Evolutionary conservation across 2,797 vertebrate genomes (phyloP).

Genomic region (Girardinus metallicus): DNA sequence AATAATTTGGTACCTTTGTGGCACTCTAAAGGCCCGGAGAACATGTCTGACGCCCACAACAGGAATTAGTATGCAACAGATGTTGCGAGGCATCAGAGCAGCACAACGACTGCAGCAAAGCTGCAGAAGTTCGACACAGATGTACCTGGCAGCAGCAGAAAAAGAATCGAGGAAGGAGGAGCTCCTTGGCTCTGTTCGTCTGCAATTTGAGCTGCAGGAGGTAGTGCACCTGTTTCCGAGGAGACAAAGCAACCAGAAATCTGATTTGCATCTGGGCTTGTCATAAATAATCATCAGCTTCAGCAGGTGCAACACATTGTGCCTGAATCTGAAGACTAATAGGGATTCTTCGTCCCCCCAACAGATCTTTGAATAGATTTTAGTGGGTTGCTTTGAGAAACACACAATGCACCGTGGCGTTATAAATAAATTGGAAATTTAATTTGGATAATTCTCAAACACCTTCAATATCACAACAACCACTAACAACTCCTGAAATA

Average conservation of each 20-base stretch:
- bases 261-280: slow-evolving; percentile 22
- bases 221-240: slow-evolving; percentile 38
- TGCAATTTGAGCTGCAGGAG: slow-evolving; percentile 37
- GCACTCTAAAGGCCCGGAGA: slow-evolving; percentile 8
- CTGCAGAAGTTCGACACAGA: slow-evolving; percentile 49
- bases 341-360: not conserved
- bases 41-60: slow-evolving; percentile 32
- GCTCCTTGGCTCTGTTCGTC: slow-evolving; percentile 17
- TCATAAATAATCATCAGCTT: slow-evolving; percentile 34
- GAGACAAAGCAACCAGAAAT: slow-evolving; percentile 24
- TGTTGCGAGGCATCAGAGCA: slow-evolving; percentile 40
- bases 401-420: slow-evolving; percentile 18
- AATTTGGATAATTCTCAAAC: not conserved
- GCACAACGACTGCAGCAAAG: slow-evolving; percentile 44
- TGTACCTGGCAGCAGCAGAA: slow-evolving; percentile 39
- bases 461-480: not conserved
- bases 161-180: slow-evolving; percentile 11
- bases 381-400: slow-evolving; percentile 19
- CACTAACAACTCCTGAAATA: not conserved
- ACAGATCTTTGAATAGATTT: slow-evolving; percentile 7
- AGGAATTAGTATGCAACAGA: slow-evolving; percentile 59
- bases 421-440: slow-evolving; percentile 36
- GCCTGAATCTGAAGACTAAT: not conserved
- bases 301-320: slow-evolving; percentile 6
- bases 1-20: slow-evolving; percentile 27